Evolutionary conservation across 2,888 invertebrate species (phyloP).

Genomic region (Cheilosia vernalis): DNA sequence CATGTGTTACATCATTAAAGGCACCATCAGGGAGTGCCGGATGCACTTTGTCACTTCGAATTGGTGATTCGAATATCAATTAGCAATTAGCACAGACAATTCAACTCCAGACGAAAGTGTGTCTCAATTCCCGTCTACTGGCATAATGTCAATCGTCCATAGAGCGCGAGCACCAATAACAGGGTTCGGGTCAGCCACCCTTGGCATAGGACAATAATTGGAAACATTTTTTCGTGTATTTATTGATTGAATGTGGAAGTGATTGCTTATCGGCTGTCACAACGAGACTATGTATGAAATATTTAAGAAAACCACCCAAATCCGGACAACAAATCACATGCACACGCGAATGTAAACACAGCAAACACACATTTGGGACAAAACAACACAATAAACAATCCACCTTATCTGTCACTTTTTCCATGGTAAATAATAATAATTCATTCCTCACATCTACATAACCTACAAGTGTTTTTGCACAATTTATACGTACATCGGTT

Average conservation of each 20-base stretch:
- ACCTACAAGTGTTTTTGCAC: background rate
- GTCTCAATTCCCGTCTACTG: constrained; percentile 35
- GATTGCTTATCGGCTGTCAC: background rate
- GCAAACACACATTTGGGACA: background rate
- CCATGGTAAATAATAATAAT: too few species aligned
- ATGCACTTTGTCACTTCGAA: constrained; percentile 42
- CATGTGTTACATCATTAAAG: background rate
- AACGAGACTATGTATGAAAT: background rate
- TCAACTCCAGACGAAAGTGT: constrained; percentile 20
- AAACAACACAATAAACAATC: background rate
- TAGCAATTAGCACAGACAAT: constrained; percentile 52
- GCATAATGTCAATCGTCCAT: constrained; percentile 27
- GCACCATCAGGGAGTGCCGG: constrained; percentile 61
- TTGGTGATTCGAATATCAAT: constrained; percentile 65
- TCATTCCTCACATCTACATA: too few species aligned
- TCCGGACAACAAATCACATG: constrained; percentile 11
- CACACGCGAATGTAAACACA: constrained; percentile 11
- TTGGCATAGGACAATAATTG: constrained; percentile 27
- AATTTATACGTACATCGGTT: constrained; percentile 25
- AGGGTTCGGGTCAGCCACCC: constrained; percentile 35
- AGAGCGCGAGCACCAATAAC: background rate
- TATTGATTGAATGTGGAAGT: background rate
- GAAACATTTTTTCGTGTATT: too few species aligned
- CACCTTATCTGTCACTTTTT: constrained; percentile 8
- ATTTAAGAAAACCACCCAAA: background rate